Conservation (phyloP, 2,888 invertebrate genomes). For the Arctia plantaginis region DNA sequence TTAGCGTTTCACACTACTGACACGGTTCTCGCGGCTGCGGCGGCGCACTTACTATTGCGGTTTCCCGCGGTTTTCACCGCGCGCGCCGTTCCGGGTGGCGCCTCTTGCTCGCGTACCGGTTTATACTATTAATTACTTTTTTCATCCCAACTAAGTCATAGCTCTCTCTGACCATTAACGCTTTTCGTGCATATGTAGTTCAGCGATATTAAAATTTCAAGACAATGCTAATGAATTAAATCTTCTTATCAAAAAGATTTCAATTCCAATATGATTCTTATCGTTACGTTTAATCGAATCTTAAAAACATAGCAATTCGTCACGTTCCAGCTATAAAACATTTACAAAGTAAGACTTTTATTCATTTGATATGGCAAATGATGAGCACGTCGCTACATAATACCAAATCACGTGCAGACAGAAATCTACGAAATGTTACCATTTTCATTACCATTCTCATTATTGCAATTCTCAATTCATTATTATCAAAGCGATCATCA, state of each 20-base stretch:
- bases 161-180: constrained; percentile 62
- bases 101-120: constrained; percentile 74
- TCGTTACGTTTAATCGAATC: constrained; percentile 43
- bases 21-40: constrained; percentile 81
- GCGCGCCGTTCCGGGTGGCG: constrained; percentile 84
- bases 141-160: constrained; percentile 61
- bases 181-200: constrained; percentile 38
- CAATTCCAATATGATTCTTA: constrained; percentile 35
- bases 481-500: constrained; percentile 51
- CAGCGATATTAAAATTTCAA: constrained; percentile 22
- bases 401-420: constrained; percentile 47
- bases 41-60: constrained; percentile 79
- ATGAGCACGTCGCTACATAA: constrained; percentile 48
- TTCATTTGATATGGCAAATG: constrained; percentile 33
- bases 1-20: constrained; percentile 86
- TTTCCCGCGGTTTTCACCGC: constrained; percentile 85
- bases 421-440: constrained; percentile 52
- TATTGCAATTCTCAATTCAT: too few relatives aligned
- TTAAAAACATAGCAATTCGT: constrained; percentile 37
- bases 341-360: constrained; percentile 36
- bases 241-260: constrained; percentile 29
- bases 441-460: constrained; percentile 42
- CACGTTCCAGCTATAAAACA: constrained; percentile 42
- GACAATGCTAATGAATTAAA: constrained; percentile 18
- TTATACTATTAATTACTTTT: constrained; percentile 74